Evolutionary conservation across 2,113 vertebrate genomes (phyloP), one percentile per base, ranked within the genome.

Genomic region (Phyllopteryx taeniolatus): DNA sequence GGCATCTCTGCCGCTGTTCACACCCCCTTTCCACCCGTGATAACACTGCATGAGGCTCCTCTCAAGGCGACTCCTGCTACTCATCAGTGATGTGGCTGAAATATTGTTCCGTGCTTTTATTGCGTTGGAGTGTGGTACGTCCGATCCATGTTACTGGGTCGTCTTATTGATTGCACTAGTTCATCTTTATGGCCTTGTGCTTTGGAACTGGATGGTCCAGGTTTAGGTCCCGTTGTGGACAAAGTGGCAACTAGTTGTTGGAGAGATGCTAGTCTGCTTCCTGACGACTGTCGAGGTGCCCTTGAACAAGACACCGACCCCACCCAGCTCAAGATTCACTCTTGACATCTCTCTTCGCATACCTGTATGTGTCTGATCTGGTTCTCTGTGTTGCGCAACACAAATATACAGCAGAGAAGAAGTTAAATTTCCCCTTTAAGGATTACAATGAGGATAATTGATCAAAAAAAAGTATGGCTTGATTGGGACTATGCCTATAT

Each of bases 1-100:
- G 92, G 91, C 93, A 94, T 93, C 92, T 92, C 87, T 93, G 91
- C 92, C 90, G 92, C 93, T 94, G 92, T 94, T 94, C 93, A 91
- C 93, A 94, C 91, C 86, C 92, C 89, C 85, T 85, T 85, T 89
- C 86, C 85, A 88, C 75, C 82, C 85, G 84, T 79, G 89, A 89
- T 87, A 90, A 87, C 76, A 83, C 91, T 80, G 81, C 89, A 86
- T 80, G 62, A 82, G 86, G 83, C 83, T 91, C 85, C 81, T 90
- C 89, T 88, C 83, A 83, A 88, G 83, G 86, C 83, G 71, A 89
- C 87, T 91, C 89, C 83, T 84, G 89, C 92, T 92, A 91, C 89
- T 87, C 87, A 79, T 90, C 83, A 84, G 80, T 56, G 81, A 82
- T 75, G 81, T 27, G 71, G 76, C 6, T 20, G 65, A 71, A 77